Conservation (phyloP, 2,113 vertebrate genomes). For the Edolisoma coerulescens region DNA sequence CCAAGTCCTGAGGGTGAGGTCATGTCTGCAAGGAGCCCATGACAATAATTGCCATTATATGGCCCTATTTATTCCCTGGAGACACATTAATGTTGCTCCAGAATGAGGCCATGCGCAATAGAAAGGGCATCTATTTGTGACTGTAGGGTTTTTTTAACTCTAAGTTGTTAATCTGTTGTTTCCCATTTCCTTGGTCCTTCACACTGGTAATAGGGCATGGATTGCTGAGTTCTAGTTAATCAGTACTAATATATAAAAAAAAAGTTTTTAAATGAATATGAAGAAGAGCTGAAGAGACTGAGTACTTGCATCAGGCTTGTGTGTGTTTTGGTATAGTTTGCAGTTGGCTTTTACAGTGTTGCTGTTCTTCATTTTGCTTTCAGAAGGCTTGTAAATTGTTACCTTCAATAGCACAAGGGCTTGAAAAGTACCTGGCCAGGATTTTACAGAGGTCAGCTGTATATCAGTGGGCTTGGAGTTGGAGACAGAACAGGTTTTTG, state of each 20-base stretch:
- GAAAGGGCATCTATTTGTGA: neutral
- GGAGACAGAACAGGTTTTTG: neutral
- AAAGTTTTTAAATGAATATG: neutral
- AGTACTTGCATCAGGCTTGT: neutral
- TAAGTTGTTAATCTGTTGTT: neutral
- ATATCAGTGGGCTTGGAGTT: neutral
- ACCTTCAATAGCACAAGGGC: neutral
- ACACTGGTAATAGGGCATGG: neutral
- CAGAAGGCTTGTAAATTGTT: neutral
- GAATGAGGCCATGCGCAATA: neutral
- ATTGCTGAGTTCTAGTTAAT: neutral
- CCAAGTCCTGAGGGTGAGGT: slow-evolving; percentile 33
- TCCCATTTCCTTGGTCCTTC: neutral
- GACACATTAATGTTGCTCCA: neutral
- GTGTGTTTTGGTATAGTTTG: neutral
- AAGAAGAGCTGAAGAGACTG: neutral
- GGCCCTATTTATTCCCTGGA: neutral
- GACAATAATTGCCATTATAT: slow-evolving; percentile 43
- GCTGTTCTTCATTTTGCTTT: neutral
- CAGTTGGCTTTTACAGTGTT: neutral
- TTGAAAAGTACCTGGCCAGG: neutral
- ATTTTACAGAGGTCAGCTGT: neutral
- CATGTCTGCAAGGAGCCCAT: slow-evolving; percentile 52
- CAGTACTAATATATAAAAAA: neutral
- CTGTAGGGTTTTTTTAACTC: neutral